Evolutionary conservation across 2,797 vertebrate species (phyloP).

Genomic region (Pseudochaenichthys georgianus): DNA sequence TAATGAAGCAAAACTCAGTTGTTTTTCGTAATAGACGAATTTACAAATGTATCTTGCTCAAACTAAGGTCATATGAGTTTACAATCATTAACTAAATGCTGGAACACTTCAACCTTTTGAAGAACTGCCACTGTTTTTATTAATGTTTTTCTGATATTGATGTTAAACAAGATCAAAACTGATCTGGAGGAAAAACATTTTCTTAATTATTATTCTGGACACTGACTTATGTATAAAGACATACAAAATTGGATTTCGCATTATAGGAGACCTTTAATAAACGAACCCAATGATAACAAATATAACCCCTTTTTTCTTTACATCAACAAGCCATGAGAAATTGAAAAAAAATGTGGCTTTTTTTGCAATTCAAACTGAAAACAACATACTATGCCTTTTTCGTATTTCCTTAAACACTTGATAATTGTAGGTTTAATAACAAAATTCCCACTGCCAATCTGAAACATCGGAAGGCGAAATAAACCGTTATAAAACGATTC

Average conservation of each 20-base stretch:
- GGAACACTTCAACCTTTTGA: neutral
- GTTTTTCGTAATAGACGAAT: slow-evolving; percentile 3
- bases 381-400: neutral
- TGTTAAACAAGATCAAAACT: too few relatives aligned
- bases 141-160: neutral
- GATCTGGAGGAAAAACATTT: neutral
- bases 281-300: too few relatives aligned
- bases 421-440: neutral
- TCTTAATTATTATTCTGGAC: too few relatives aligned
- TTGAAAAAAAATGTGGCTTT: neutral
- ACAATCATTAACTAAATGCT: neutral
- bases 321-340: too few relatives aligned
- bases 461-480: neutral
- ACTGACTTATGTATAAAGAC: too few relatives aligned
- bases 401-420: neutral
- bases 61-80: neutral
- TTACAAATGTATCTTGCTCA: neutral
- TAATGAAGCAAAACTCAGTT: neutral
- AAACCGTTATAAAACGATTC: neutral
- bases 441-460: neutral
- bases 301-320: too few relatives aligned
- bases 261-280: too few relatives aligned
- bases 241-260: too few relatives aligned
- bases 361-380: too few relatives aligned
- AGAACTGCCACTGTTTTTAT: neutral